These are phyloP conservation scores for Caenorhabditis macrosperma DNA, from an alignment of 2,888 invertebrate species.

Conservation along the genomic window DNA sequence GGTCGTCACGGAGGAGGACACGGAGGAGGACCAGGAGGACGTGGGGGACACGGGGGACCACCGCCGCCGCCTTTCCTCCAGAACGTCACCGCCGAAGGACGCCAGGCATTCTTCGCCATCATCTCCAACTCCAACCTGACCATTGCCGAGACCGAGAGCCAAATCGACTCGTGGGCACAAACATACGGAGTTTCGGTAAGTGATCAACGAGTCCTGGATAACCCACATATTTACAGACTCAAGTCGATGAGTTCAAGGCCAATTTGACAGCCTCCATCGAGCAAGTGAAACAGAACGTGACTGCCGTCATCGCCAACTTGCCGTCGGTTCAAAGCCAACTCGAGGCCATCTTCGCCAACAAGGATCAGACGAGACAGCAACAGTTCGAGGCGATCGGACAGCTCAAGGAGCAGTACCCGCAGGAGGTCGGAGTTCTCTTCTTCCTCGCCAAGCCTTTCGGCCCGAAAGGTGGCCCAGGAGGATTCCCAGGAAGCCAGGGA, in stretches of 20 bases:
- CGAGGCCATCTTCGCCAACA: slow-evolving; percentile 54
- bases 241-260: slow-evolving; percentile 32
- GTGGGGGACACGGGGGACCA: slow-evolving; percentile 16
- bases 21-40: slow-evolving; percentile 35
- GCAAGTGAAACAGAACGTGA: slow-evolving; percentile 51
- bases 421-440: slow-evolving; percentile 42
- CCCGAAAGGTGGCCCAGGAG: slow-evolving; percentile 24
- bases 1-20: slow-evolving; percentile 33
- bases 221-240: slow-evolving; percentile 4
- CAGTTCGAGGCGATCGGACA: slow-evolving; percentile 30
- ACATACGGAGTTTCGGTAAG: slow-evolving; percentile 49
- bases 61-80: slow-evolving; percentile 48
- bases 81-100: slow-evolving; percentile 42
- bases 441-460: slow-evolving; percentile 28
- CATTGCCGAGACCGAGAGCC: slow-evolving; percentile 33
- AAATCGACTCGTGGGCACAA: slow-evolving; percentile 33
- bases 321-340: slow-evolving; percentile 33
- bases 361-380: slow-evolving; percentile 49
- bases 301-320: slow-evolving; percentile 40
- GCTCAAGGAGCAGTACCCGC: slow-evolving; percentile 33
- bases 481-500: slow-evolving; percentile 23
- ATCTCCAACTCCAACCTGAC: slow-evolving; percentile 27
- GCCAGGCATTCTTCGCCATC: slow-evolving; percentile 47
- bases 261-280: slow-evolving; percentile 34
- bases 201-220: not conserved